Evolutionary conservation across 1,140 invertebrate species (phyloP), one percentile per base, ranked within the genome.

Genomic region (Orchesella cincta): DNA sequence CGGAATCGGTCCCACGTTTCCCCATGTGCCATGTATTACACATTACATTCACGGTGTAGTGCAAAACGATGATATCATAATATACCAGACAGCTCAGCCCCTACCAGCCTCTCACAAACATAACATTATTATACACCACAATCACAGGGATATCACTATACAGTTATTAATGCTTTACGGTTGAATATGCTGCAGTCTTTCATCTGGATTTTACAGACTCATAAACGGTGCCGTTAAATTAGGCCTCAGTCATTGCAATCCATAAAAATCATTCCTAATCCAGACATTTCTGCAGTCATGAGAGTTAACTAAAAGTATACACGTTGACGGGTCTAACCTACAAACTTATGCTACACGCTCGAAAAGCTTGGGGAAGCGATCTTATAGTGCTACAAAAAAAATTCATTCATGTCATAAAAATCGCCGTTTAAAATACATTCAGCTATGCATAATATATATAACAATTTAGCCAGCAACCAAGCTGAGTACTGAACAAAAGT

Each of bases 271-370:
- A 57, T 57, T 57, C 52, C 23, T 3, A 57, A 57, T 23, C 52
- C 52, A n/a, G 52, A 57, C 52, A 57, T 57, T n/a, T 57, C 52
- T 57, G 52, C 52, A 57, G 52, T n/a, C 52, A 57, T 46, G 18
- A 46, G 39, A 46, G 39, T 46, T 46, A 46, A 46, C 39, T 8
- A n/a, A n/a, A n/a, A n/a, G n/a, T n/a, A n/a, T n/a, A n/a, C n/a
- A n/a, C n/a, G n/a, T n/a, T n/a, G n/a, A n/a, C n/a, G n/a, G n/a
- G n/a, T n/a, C n/a, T n/a, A n/a, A n/a, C n/a, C n/a, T n/a, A n/a
- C n/a, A n/a, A n/a, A n/a, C n/a, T n/a, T n/a, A n/a, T n/a, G n/a
- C n/a, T n/a, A n/a, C n/a, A n/a, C n/a, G n/a, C n/a, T n/a, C n/a
- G n/a, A n/a, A n/a, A n/a, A n/a, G n/a, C n/a, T n/a, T n/a, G n/a